Base-by-base conservation (phyloP, 2,888 invertebrate species). In the Tenthredo mesomela region DNA sequence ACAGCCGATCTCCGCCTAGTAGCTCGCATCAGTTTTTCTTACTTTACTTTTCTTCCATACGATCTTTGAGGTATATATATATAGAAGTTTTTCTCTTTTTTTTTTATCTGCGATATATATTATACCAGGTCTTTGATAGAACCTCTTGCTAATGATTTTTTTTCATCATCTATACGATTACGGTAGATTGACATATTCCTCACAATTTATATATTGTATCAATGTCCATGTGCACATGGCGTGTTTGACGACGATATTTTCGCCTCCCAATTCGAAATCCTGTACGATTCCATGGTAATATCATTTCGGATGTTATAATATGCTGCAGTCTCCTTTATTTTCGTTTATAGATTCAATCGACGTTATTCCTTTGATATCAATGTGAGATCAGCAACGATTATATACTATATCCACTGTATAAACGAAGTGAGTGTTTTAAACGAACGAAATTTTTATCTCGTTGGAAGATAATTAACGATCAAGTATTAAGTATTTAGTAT, bases 221-320 rank as follows among this genome's bases (percentile, higher is more conserved):
- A 15, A 18, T 18, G 33, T 33, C 67, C 18, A 67, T 33, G 67
- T 1, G 33, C 29, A 25, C 29, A 25, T n/a, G 25, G 33, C 33
- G 15, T 15, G 18, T 67, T 33, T 33, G 29, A 1, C 67, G 18
- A 33, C 67, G 67, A 67, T 67, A 67, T 67, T 67, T 67, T 67
- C 67, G 29, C 15, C 67, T 67, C 33, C 29, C 67, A 33, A 67
- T 67, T 6, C 33, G 67, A 67, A 67, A 67, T 67, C 67, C 67
- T 67, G 33, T 67, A 25, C 33, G 18, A 67, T 67, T 33, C 67
- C 67, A 67, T 33, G 67, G 15, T 15, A 67, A 67, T 67, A 33
- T 67, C 67, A 67, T 67, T 67, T 67, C 33, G 33, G 18, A 67
- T 54, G 4, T 6, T 12, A 3, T 0, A 33, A n/a, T n/a, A n/a